These are phyloP conservation scores for Sander vitreus DNA, from an alignment of 2,113 vertebrate species.

Conservation along the genomic window DNA sequence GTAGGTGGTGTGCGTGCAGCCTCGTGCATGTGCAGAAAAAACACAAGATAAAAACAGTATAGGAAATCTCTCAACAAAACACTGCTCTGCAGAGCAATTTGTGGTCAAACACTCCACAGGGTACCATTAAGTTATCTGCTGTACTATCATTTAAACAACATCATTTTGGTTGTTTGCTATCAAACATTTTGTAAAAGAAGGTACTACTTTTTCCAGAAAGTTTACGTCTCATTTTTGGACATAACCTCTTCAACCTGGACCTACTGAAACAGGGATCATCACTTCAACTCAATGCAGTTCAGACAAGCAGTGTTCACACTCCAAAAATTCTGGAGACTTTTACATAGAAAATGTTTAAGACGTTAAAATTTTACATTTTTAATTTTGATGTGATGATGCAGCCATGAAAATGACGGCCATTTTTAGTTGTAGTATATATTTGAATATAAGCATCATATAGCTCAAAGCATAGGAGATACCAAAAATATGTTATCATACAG, in stretches of 20 bases:
- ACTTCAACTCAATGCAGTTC: background rate
- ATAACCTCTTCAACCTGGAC: constrained; percentile 28
- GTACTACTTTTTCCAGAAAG: constrained; percentile 44
- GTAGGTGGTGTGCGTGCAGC: constrained; percentile 46
- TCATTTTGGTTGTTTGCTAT: constrained; percentile 42
- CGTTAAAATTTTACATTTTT: constrained; percentile 2
- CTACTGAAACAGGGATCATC: constrained; percentile 20
- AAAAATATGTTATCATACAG: background rate
- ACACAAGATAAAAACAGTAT: constrained; percentile 42
- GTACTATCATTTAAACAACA: constrained; percentile 36
- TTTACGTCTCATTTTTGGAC: constrained; percentile 34
- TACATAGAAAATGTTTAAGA: background rate
- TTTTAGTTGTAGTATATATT: background rate
- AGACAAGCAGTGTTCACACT: background rate
- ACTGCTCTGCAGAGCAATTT: constrained; percentile 43
- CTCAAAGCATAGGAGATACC: background rate
- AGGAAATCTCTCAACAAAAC: constrained; percentile 32
- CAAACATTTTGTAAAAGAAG: constrained; percentile 25
- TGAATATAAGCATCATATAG: background rate
- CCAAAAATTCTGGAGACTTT: background rate
- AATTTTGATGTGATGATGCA: background rate
- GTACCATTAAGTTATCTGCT: constrained; percentile 31
- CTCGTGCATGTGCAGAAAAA: constrained; percentile 28
- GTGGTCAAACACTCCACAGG: constrained; percentile 31
- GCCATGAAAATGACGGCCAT: background rate